A percentile compares a stretch with the other conserved stretches of the same genome.
These are phyloP conservation scores for Leptopilina myrica DNA, from an alignment of 2,888 invertebrate genomes.

Conservation along the genomic window DNA sequence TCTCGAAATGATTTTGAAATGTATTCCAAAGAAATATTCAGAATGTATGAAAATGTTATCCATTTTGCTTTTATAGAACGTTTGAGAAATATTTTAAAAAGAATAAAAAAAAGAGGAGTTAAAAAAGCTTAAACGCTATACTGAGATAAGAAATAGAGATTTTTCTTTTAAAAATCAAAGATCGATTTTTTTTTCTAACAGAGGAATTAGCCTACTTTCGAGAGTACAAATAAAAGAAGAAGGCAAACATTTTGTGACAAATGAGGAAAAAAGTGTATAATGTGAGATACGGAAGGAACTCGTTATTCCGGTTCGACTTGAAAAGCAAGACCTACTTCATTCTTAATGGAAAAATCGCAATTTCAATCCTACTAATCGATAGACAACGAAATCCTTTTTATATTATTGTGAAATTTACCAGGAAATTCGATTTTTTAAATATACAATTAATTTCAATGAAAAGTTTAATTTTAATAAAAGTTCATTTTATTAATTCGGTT, in stretches of 20 bases:
- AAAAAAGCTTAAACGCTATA: too few relatives aligned
- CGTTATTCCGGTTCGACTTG: constrained; percentile 21
- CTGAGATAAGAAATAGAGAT: neutral
- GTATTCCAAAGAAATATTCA: too few relatives aligned
- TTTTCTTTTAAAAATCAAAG: neutral
- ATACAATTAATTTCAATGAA: too few relatives aligned
- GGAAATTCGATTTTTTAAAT: too few relatives aligned
- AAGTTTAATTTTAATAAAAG: too few relatives aligned
- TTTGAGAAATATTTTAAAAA: too few relatives aligned
- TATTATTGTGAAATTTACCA: neutral
- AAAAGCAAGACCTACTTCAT: constrained; percentile 25
- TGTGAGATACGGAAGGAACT: constrained; percentile 19
- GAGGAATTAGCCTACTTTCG: constrained; percentile 21
- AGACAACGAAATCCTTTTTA: constrained; percentile 10
- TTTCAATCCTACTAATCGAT: constrained; percentile 21
- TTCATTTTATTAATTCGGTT: too few relatives aligned
- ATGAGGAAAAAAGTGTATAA: neutral
- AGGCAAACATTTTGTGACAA: constrained; percentile 18
- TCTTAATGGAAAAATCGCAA: constrained; percentile 28
- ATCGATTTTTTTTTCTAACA: neutral
- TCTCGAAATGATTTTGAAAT: too few relatives aligned
- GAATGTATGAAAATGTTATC: too few relatives aligned
- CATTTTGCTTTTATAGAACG: too few relatives aligned
- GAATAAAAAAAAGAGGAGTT: too few relatives aligned
- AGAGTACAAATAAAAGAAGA: neutral